A percentile compares a stretch with the other conserved stretches of the same genome.
These are phyloP conservation scores for Hybognathus amarus DNA, from an alignment of 2,797 vertebrate genomes.

Conservation along the genomic window DNA sequence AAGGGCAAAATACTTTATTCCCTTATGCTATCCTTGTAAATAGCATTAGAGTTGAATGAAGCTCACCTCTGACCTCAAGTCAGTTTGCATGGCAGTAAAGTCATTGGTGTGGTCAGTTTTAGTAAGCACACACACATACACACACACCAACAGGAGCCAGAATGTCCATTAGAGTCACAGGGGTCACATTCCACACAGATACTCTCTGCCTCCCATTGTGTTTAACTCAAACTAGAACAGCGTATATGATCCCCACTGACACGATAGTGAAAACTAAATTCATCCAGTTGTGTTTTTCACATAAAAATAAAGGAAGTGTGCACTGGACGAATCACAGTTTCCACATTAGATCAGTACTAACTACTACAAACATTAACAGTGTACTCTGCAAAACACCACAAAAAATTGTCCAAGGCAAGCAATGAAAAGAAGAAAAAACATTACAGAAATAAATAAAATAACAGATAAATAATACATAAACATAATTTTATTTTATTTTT, in stretches of 20 bases:
- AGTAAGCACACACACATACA: conserved; percentile 17
- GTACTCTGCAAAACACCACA: neutral
- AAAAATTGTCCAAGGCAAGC: neutral
- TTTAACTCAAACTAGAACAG: conserved; percentile 63
- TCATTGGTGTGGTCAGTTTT: conserved; percentile 17
- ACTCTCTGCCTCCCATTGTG: conserved; percentile 81
- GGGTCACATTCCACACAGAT: conserved; percentile 78
- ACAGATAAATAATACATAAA: neutral
- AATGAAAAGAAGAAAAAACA: conserved; percentile 11
- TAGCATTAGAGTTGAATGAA: neutral
- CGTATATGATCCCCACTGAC: conserved; percentile 12
- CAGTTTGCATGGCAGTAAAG: conserved; percentile 10
- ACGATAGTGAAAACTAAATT: conserved; percentile 51
- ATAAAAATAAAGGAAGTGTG: conserved; percentile 43
- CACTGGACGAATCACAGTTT: neutral
- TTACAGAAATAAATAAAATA: neutral
- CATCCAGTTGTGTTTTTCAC: conserved; percentile 25
- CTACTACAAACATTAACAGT: neutral
- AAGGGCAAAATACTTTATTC: neutral
- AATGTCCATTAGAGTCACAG: conserved; percentile 63
- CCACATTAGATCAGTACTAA: neutral
- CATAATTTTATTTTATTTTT: neutral
- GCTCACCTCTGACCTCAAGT: conserved; percentile 22
- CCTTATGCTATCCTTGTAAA: neutral
- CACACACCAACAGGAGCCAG: conserved; percentile 45